Conservation (phyloP, 1,140 invertebrate genomes). For the Lordiphosa clarofinis region DNA sequence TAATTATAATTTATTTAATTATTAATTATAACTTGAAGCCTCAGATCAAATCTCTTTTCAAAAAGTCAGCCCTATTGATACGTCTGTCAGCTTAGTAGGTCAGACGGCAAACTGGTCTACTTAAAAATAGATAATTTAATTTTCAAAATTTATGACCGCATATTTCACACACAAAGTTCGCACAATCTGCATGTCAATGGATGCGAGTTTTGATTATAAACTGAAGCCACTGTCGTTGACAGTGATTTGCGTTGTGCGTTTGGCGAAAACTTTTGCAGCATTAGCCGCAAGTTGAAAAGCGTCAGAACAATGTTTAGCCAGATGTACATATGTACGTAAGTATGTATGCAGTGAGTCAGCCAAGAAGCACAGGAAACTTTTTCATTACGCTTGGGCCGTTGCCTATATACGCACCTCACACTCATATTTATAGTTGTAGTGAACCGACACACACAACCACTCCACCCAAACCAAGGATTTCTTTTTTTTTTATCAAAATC, state of each 20-base stretch:
- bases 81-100: too few relatives aligned
- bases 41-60: too few relatives aligned
- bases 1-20: too few relatives aligned
- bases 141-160: too few relatives aligned
- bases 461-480: neutral
- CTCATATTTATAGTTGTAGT: constrained; percentile 19
- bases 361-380: constrained; percentile 43
- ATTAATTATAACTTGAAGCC: too few relatives aligned
- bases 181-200: constrained; percentile 31
- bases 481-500: constrained; percentile 56
- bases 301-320: constrained; percentile 39
- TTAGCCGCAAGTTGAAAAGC: constrained; percentile 42
- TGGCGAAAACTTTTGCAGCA: constrained; percentile 48
- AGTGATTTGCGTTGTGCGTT: constrained; percentile 63
- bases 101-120: too few relatives aligned
- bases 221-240: constrained; percentile 31
- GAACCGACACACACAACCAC: too few relatives aligned
- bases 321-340: constrained; percentile 12
- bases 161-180: neutral
- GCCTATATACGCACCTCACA: constrained; percentile 44
- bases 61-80: too few relatives aligned
- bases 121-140: too few relatives aligned
- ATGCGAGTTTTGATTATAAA: constrained; percentile 50
- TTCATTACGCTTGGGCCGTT: constrained; percentile 64
- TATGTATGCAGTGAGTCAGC: constrained; percentile 10